Conservation (phyloP, 2,888 invertebrate species). For the Meghimatium bilineatum region DNA sequence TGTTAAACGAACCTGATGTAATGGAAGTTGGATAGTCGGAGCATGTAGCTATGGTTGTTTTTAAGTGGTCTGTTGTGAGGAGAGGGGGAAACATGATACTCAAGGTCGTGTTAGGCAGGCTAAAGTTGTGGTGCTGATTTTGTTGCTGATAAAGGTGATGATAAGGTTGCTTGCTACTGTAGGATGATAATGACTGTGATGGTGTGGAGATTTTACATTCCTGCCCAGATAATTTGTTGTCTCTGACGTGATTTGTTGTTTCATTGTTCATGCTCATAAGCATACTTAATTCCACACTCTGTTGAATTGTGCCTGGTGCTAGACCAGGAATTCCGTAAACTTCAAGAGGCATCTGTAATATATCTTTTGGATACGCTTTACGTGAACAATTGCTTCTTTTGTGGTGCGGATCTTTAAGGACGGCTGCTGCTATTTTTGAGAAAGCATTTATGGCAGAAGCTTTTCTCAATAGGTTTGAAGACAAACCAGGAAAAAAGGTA, state of each 20-base stretch:
- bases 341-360: conserved; percentile 81
- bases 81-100: conserved; percentile 65
- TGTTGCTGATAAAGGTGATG: conserved; percentile 48
- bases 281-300: conserved; percentile 12
- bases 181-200: conserved; percentile 34
- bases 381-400: conserved; percentile 72
- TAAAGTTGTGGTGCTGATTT: conserved; percentile 38
- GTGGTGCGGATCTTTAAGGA: conserved; percentile 15
- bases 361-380: conserved; percentile 84
- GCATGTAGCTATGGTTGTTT: not conserved
- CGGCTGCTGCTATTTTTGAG: conserved; percentile 36
- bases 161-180: conserved; percentile 41
- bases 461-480: conserved; percentile 23
- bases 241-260: conserved; percentile 61
- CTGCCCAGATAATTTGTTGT: conserved; percentile 52
- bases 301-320: conserved; percentile 49
- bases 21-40: not conserved
- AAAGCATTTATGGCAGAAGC: conserved; percentile 40
- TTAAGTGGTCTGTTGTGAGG: conserved; percentile 6
- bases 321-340: conserved; percentile 68
- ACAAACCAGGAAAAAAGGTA: conserved; percentile 36
- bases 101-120: conserved; percentile 14
- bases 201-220: conserved; percentile 49
- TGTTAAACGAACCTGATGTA: not conserved
- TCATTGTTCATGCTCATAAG: conserved; percentile 65